Percentiles rank a stretch among this genome's conserved stretches.
phyloP scores from a whole-genome alignment of 2,888 invertebrate genomes.

The Ceratothoa steindachneri region DNA sequence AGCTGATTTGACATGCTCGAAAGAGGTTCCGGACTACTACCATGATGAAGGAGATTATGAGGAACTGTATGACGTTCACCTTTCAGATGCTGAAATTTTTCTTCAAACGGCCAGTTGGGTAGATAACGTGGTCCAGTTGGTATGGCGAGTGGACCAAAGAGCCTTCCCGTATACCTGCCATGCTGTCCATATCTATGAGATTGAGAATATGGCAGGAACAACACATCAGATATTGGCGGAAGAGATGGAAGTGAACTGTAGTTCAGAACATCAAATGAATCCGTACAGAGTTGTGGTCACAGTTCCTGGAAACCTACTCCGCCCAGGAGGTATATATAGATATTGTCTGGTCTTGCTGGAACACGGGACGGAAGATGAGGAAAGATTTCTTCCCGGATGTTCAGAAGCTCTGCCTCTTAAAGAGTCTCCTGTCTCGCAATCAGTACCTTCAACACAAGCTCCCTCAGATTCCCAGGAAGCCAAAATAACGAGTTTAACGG shows the following conservation, averaged over 20 bases:
- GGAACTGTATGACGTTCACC: constrained; percentile 21
- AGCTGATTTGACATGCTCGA: constrained; percentile 62
- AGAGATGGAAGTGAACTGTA: constrained; percentile 64
- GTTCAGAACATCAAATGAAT: constrained; percentile 61
- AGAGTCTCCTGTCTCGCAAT: constrained; percentile 18
- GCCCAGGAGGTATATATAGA: constrained; percentile 52
- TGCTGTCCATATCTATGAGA: constrained; percentile 67
- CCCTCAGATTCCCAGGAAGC: constrained; percentile 21
- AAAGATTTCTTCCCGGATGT: constrained; percentile 65
- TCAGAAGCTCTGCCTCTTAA: constrained; percentile 54
- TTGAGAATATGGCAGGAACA: constrained; percentile 56
- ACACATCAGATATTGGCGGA: constrained; percentile 63
- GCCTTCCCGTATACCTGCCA: constrained; percentile 65
- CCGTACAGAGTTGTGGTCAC: constrained; percentile 57
- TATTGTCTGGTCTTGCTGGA: constrained; percentile 62
- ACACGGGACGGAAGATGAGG: constrained; percentile 59
- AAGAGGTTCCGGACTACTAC: constrained; percentile 46
- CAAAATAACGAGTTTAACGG: constrained; percentile 37
- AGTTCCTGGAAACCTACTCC: constrained; percentile 53
- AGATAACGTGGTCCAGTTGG: constrained; percentile 57
- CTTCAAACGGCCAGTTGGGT: constrained; percentile 60
- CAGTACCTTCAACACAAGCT: constrained; percentile 13
- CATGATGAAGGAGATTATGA: constrained; percentile 38
- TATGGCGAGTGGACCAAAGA: constrained; percentile 64
- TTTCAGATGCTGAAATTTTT: constrained; percentile 54